A percentile compares a stretch with the other conserved stretches of the same genome.
Evolutionary conservation across 2,888 invertebrate genomes (phyloP).

Genomic region (Tuberolachnus salignus): DNA sequence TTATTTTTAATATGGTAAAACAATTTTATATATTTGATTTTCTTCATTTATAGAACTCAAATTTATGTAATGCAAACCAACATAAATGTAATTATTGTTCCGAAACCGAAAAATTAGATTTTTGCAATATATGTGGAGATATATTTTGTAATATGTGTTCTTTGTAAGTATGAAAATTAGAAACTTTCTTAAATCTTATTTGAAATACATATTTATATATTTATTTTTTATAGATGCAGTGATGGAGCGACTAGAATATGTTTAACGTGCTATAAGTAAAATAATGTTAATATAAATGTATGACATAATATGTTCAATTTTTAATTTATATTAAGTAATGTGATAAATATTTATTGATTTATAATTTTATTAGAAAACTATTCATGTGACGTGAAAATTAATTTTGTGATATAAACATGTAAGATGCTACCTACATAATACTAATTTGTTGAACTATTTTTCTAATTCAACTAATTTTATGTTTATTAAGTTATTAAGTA

Average conservation of each 20-base stretch:
- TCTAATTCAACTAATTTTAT: no score
- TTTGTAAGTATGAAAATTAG: constrained; percentile 27
- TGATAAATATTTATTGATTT: constrained; percentile 17
- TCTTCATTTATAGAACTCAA: constrained; percentile 8
- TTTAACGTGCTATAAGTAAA: constrained; percentile 45
- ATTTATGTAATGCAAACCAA: background rate
- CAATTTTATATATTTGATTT: background rate
- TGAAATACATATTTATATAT: background rate
- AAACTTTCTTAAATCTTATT: background rate
- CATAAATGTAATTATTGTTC: constrained; percentile 50
- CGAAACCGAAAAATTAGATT: constrained; percentile 25
- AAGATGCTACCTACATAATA: no score
- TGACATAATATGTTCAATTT: background rate
- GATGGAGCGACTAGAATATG: constrained; percentile 19
- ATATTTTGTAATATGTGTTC: constrained; percentile 45
- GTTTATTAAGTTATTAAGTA: no score
- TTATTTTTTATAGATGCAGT: constrained; percentile 7
- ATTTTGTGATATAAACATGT: no score
- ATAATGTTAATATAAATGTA: background rate
- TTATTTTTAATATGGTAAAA: background rate
- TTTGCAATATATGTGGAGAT: constrained; percentile 39
- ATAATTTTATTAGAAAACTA: background rate
- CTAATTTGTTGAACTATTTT: no score
- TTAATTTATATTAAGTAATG: background rate
- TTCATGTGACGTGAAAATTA: no score